Percentiles rank a stretch among this genome's conserved stretches.
Conservation (phyloP, 2,888 invertebrate genomes). For the Cantharis rustica region DNA sequence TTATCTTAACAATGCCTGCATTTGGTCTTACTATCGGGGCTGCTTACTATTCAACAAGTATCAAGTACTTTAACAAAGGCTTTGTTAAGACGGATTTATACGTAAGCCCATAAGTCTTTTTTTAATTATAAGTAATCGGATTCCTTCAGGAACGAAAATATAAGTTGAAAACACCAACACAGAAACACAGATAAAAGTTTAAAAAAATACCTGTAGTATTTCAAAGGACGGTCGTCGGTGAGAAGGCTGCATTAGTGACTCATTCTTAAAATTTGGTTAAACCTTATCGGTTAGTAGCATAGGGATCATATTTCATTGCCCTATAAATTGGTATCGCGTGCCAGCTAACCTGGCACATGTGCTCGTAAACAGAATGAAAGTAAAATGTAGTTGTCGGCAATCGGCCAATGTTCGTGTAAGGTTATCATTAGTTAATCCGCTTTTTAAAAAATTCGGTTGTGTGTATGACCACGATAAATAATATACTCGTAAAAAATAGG, state of each 20-base stretch:
- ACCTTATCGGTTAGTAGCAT: background rate
- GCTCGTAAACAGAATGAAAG: slow-evolving; percentile 25
- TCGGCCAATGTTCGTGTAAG: slow-evolving; percentile 22
- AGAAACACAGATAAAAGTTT: background rate
- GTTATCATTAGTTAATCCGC: slow-evolving; percentile 9
- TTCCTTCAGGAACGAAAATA: background rate
- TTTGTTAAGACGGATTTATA: background rate
- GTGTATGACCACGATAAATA: background rate
- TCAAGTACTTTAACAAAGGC: background rate
- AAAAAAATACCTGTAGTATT: background rate
- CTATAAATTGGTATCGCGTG: slow-evolving; percentile 35
- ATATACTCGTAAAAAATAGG: background rate
- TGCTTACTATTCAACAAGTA: background rate
- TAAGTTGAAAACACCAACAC: background rate
- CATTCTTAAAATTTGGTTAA: background rate
- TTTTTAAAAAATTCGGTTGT: background rate
- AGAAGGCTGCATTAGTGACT: background rate
- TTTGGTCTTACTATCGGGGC: background rate
- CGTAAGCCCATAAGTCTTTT: background rate
- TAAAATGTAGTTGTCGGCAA: slow-evolving; percentile 24
- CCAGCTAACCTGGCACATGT: slow-evolving; percentile 34
- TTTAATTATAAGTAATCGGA: background rate
- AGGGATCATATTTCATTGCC: slow-evolving; percentile 24
- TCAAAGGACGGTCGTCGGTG: background rate
- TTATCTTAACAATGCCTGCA: background rate